Percentiles rank a stretch among this genome's conserved stretches.
Evolutionary conservation across 1,140 invertebrate genomes (phyloP).

Genomic region (Magallana ariakensis): DNA sequence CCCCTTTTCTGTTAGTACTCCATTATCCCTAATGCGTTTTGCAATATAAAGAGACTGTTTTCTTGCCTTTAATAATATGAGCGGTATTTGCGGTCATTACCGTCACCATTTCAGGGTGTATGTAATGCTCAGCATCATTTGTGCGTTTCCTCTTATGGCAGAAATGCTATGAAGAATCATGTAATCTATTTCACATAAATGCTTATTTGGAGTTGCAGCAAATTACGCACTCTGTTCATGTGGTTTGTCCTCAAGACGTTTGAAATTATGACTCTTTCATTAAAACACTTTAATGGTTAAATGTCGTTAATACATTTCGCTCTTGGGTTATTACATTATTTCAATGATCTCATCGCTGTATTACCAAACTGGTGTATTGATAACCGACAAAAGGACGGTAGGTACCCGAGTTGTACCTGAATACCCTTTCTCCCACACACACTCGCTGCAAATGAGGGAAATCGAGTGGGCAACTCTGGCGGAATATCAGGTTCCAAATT

Average conservation of each 20-base stretch:
- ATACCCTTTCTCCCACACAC: background rate
- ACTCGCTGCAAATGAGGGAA: background rate
- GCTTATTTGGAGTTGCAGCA: constrained; percentile 22
- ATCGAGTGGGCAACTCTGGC: background rate
- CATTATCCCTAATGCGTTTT: background rate
- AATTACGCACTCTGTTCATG: constrained; percentile 2
- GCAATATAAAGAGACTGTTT: background rate
- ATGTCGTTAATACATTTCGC: background rate
- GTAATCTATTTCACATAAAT: constrained; percentile 35
- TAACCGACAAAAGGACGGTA: background rate
- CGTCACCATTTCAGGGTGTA: background rate
- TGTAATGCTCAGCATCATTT: constrained; percentile 9
- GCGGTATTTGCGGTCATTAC: constrained; percentile 10
- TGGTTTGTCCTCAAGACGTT: constrained; percentile 13
- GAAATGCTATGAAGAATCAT: background rate
- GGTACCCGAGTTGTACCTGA: background rate
- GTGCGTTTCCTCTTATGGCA: background rate
- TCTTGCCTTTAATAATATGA: constrained; percentile 12
- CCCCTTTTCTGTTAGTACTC: background rate
- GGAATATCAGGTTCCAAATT: constrained; percentile 2
- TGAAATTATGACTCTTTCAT: constrained; percentile 35
- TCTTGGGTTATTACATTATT: constrained; percentile 24
- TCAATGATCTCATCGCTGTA: background rate
- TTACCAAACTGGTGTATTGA: background rate
- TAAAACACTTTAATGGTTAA: constrained; percentile 6